These are phyloP conservation scores for Drosophila pandora DNA, from an alignment of 1,140 invertebrate species.

Conservation along the genomic window DNA sequence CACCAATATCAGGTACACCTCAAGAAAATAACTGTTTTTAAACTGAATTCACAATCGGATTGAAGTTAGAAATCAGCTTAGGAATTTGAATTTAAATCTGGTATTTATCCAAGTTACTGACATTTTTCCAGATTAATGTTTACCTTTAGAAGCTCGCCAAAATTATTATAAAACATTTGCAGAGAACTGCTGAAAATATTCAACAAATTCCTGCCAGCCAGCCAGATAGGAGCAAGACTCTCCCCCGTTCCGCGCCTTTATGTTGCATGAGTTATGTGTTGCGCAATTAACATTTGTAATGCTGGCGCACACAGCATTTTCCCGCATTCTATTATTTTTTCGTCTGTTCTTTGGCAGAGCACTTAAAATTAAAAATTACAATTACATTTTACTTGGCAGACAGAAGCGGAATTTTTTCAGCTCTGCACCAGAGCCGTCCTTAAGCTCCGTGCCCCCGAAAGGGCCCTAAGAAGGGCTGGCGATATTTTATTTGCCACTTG, in stretches of 20 bases:
- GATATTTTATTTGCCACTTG: constrained; percentile 76
- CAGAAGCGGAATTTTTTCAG: constrained; percentile 45
- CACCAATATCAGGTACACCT: constrained; percentile 11
- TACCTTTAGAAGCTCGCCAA: background rate
- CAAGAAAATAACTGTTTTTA: constrained; percentile 6
- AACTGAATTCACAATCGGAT: background rate
- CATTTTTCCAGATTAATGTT: background rate
- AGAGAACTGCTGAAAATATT: constrained; percentile 27
- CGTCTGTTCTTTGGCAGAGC: constrained; percentile 56
- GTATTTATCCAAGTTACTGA: background rate
- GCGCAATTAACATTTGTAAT: constrained; percentile 81
- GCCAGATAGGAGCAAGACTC: constrained; percentile 8
- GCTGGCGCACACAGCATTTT: constrained; percentile 67
- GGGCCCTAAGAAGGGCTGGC: constrained; percentile 34
- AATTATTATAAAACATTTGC: background rate
- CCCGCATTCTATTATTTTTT: constrained; percentile 44
- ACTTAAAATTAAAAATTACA: constrained; percentile 82
- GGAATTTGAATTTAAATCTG: no score
- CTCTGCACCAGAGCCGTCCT: constrained; percentile 43
- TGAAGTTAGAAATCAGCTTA: no score
- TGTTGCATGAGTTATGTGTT: constrained; percentile 71
- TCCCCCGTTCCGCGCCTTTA: background rate
- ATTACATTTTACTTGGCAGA: constrained; percentile 79
- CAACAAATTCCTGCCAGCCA: constrained; percentile 25
- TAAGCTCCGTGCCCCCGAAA: constrained; percentile 26